Evolutionary conservation across 2,888 invertebrate species (phyloP).

Genomic region (Abrostola triplasia): DNA sequence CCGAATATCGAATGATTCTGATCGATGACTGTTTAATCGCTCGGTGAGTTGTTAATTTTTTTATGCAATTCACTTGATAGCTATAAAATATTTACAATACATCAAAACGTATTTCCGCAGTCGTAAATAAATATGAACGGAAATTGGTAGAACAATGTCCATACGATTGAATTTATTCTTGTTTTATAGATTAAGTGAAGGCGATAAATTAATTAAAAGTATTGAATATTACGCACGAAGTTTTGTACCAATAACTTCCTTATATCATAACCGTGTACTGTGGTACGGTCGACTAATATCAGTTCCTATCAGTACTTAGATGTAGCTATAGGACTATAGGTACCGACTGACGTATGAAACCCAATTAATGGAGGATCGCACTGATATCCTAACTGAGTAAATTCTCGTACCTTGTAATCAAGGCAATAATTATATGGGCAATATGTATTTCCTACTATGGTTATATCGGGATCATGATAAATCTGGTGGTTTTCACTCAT

Average conservation of each 20-base stretch:
- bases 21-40: constrained; percentile 30
- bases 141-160: background rate
- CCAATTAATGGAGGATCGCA: too few species aligned
- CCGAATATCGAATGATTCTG: constrained; percentile 3
- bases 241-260: constrained; percentile 4
- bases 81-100: constrained; percentile 16
- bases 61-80: constrained; percentile 17
- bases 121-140: background rate
- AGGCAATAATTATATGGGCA: too few species aligned
- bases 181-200: background rate
- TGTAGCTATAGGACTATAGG: too few species aligned
- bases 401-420: too few species aligned
- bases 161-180: background rate
- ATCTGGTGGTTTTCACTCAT: too few species aligned
- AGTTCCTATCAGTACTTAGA: too few species aligned
- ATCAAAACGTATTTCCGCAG: constrained; percentile 14
- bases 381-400: too few species aligned
- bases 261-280: background rate
- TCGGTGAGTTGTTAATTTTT: constrained; percentile 1
- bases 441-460: too few species aligned
- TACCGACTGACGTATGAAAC: too few species aligned
- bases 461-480: too few species aligned
- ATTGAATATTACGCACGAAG: constrained; percentile 12
- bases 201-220: constrained; percentile 1
- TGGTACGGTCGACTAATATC: too few species aligned